These are phyloP conservation scores for Meloidogyne chitwoodi DNA, from an alignment of 1,140 invertebrate species.

Conservation along the genomic window DNA sequence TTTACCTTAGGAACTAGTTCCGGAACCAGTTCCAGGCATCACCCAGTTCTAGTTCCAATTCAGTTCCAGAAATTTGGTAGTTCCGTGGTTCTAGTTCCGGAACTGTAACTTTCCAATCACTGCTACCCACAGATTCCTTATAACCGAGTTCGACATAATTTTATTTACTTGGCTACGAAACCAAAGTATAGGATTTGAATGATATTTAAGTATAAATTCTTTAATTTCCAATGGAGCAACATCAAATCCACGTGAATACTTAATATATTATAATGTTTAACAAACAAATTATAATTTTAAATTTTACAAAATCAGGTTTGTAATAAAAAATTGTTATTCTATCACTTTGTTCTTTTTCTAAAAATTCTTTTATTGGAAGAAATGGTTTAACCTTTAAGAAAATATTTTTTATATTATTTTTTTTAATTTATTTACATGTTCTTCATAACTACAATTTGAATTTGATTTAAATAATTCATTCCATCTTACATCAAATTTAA, in stretches of 20 bases:
- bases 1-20: no score
- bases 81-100: no score
- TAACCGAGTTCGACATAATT: not conserved
- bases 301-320: not conserved
- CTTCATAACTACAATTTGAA: not conserved
- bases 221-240: constrained; percentile 77
- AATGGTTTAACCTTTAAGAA: not conserved
- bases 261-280: no score
- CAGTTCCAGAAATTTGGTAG: no score
- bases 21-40: no score
- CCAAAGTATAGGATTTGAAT: constrained; percentile 79
- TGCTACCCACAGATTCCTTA: not conserved
- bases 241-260: not conserved
- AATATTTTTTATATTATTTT: not conserved
- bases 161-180: not conserved
- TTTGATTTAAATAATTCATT: not conserved
- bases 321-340: not conserved
- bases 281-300: not conserved
- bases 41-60: no score
- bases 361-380: not conserved
- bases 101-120: no score
- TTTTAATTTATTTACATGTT: not conserved
- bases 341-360: not conserved
- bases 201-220: constrained; percentile 72
- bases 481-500: not conserved